A percentile compares a stretch with the other conserved stretches of the same genome.
These are phyloP conservation scores for Oreohelix idahoensis DNA, from an alignment of 1,140 invertebrate genomes.

Conservation along the genomic window DNA sequence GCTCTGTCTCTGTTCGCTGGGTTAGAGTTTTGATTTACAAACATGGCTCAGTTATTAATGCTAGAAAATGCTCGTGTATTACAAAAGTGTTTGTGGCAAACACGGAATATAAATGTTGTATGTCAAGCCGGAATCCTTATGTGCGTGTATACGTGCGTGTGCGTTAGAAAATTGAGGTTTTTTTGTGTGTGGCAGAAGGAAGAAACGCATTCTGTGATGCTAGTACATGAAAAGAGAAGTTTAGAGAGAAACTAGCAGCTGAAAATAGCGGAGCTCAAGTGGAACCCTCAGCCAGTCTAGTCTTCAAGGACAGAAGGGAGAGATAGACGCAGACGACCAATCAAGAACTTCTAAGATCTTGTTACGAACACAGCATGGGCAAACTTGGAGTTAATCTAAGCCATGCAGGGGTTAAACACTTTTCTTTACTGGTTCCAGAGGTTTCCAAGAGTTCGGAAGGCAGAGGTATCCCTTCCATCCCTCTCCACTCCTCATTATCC, in stretches of 20 bases:
- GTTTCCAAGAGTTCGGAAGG: background rate
- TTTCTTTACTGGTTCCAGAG: background rate
- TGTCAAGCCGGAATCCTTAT: too few relatives aligned
- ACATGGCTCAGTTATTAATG: too few relatives aligned
- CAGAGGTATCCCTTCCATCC: background rate
- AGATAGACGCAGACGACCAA: background rate
- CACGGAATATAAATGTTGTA: too few relatives aligned
- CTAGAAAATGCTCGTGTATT: too few relatives aligned
- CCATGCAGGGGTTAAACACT: conserved; percentile 15
- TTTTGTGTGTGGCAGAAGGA: conserved; percentile 11
- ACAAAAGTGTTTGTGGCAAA: too few relatives aligned
- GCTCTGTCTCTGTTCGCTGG: too few relatives aligned
- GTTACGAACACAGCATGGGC: background rate
- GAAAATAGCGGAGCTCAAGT: background rate
- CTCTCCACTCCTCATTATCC: background rate
- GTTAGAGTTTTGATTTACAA: too few relatives aligned
- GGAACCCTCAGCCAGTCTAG: conserved; percentile 3
- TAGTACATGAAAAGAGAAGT: background rate
- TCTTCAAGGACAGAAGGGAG: background rate
- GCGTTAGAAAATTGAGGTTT: background rate
- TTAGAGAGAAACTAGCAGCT: background rate
- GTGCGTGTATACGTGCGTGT: too few relatives aligned
- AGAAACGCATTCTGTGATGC: background rate
- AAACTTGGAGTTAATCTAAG: conserved; percentile 11
- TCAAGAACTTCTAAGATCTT: conserved; percentile 13